These are phyloP conservation scores for Callopanchax toddi DNA, from an alignment of 2,113 vertebrate species.

Conservation along the genomic window DNA sequence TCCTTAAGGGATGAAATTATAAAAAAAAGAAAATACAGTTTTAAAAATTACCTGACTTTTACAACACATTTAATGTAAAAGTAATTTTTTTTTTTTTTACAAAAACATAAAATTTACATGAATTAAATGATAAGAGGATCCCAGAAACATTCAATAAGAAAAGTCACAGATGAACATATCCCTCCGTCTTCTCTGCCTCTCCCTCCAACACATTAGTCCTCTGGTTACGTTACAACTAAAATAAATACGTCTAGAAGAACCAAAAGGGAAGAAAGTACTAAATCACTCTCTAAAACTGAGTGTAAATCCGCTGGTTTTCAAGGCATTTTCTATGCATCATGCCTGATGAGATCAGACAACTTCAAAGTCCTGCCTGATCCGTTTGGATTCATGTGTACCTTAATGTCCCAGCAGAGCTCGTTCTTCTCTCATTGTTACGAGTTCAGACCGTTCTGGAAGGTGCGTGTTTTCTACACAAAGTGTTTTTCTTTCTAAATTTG, in stretches of 20 bases:
- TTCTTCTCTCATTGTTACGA: not conserved
- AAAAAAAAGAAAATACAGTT: slow-evolving; percentile 75
- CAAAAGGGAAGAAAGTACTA: not conserved
- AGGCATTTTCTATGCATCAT: slow-evolving; percentile 11
- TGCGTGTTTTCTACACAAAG: slow-evolving; percentile 5
- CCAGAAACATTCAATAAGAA: not conserved
- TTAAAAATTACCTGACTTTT: slow-evolving; percentile 68
- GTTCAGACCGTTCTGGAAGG: slow-evolving; percentile 14
- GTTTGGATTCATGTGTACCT: slow-evolving; percentile 12
- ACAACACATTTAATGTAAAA: slow-evolving; percentile 57
- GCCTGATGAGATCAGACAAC: slow-evolving; percentile 9
- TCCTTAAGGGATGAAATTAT: slow-evolving; percentile 49
- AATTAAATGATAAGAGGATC: not conserved
- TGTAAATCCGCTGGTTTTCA: slow-evolving; percentile 23
- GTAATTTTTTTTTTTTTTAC: not conserved
- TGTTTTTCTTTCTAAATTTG: slow-evolving; percentile 27
- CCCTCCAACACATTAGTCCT: slow-evolving; percentile 43
- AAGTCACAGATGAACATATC: too few relatives aligned
- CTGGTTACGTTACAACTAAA: slow-evolving; percentile 53
- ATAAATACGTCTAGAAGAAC: slow-evolving; percentile 67
- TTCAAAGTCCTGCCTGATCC: slow-evolving; percentile 13
- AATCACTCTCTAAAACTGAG: slow-evolving; percentile 37
- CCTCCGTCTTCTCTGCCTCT: too few relatives aligned
- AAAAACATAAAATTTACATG: not conserved
- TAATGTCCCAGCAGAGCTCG: slow-evolving; percentile 10